Percentiles rank a stretch among this genome's conserved stretches.
phyloP scores from a whole-genome alignment of 2,113 vertebrate genomes.

The Sorex fumeus region DNA sequence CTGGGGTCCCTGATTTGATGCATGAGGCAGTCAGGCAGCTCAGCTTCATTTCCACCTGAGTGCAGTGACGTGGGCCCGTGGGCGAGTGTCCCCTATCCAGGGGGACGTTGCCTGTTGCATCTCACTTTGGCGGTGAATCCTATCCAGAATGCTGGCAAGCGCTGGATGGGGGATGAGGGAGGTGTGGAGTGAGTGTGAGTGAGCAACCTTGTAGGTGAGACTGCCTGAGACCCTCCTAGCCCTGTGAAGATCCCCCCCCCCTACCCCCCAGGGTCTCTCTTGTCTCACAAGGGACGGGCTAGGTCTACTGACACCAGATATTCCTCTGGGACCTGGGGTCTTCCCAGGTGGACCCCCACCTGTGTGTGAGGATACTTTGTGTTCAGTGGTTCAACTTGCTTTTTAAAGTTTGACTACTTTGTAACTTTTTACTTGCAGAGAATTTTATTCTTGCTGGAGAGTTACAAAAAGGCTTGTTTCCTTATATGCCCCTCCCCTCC shows the following conservation, averaged over 20 bases:
- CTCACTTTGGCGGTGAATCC: not conserved
- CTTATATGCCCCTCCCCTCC: not conserved
- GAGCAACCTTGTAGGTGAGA: not conserved
- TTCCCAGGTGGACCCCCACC: not conserved
- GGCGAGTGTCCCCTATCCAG: not conserved
- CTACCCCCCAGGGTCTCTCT: not conserved
- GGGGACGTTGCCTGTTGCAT: not conserved
- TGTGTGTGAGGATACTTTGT: not conserved
- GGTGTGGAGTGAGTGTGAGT: not conserved
- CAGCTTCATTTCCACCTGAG: not conserved
- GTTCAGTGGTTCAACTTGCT: slow-evolving; percentile 1
- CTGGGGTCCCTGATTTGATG: slow-evolving; percentile 19
- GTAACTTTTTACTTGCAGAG: slow-evolving; percentile 60
- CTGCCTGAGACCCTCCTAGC: not conserved
- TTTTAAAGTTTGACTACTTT: slow-evolving; percentile 48
- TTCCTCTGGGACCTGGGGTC: not conserved
- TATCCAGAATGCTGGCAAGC: not conserved
- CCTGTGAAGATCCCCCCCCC: not conserved
- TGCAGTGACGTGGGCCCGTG: not conserved
- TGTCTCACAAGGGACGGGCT: not conserved
- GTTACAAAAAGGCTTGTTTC: slow-evolving; percentile 8
- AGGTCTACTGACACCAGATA: not conserved
- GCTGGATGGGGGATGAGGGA: no score
- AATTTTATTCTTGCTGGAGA: slow-evolving; percentile 39
- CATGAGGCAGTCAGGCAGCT: not conserved